Percentiles rank a stretch among this genome's conserved stretches.
Evolutionary conservation across 2,888 invertebrate species (phyloP).

Genomic region (Nomada fucata): DNA sequence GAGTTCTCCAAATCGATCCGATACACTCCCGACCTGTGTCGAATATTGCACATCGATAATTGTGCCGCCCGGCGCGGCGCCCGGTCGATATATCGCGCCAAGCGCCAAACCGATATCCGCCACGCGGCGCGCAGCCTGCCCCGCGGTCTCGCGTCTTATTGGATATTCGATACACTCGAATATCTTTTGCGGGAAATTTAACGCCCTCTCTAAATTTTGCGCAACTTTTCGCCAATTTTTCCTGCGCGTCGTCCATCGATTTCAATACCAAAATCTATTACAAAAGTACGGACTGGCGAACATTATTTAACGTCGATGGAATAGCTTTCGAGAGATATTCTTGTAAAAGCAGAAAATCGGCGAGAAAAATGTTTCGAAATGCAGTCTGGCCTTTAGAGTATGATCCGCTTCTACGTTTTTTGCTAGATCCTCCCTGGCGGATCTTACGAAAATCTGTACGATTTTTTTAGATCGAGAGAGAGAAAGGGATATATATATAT

Average conservation of each 20-base stretch:
- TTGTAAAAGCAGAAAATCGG: not conserved
- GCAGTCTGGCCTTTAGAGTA: too few species aligned
- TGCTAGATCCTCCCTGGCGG: not conserved
- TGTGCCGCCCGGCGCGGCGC: conserved; percentile 36
- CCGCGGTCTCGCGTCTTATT: conserved; percentile 27
- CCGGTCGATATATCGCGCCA: conserved; percentile 38
- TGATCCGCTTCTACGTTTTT: not conserved
- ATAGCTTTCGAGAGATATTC: not conserved
- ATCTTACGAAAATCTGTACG: conserved; percentile 40
- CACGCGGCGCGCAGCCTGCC: conserved; percentile 11
- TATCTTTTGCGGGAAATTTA: not conserved
- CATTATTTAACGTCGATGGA: too few species aligned
- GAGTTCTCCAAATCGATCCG: conserved; percentile 34
- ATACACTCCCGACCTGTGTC: conserved; percentile 44
- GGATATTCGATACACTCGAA: conserved; percentile 17
- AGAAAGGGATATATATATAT: too few species aligned
- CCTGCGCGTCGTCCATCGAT: too few species aligned
- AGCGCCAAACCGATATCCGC: conserved; percentile 16
- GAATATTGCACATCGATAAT: conserved; percentile 41
- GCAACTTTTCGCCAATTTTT: too few species aligned
- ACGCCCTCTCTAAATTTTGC: not conserved
- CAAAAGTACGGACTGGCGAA: too few species aligned
- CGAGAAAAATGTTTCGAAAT: not conserved
- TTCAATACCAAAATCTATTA: too few species aligned
- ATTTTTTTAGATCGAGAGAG: conserved; percentile 28